phyloP scores from a whole-genome alignment of 2,888 invertebrate genomes.

The Pemphredon lugubris region DNA sequence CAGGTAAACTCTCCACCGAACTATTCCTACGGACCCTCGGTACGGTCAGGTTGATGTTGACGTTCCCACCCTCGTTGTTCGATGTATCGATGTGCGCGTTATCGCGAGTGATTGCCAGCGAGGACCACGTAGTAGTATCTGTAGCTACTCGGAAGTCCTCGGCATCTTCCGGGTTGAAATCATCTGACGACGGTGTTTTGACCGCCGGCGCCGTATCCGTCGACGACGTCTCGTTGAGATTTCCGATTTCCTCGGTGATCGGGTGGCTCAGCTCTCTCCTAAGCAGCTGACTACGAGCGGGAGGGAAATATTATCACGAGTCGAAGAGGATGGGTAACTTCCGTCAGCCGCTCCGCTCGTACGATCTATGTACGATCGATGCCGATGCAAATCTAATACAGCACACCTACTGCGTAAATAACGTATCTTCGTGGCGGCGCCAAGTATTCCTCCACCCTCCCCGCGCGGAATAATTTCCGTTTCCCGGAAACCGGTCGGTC shows the following conservation, averaged over 20 bases:
- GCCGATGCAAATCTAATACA: constrained; percentile 31
- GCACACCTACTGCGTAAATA: too few species aligned
- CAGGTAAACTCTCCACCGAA: constrained; percentile 83
- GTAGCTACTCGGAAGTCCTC: constrained; percentile 73
- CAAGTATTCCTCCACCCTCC: constrained; percentile 21
- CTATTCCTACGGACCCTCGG: constrained; percentile 74
- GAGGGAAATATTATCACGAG: too few species aligned
- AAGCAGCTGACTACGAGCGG: constrained; percentile 70
- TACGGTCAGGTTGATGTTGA: constrained; percentile 73
- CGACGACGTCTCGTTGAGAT: constrained; percentile 58
- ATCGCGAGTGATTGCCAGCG: constrained; percentile 71
- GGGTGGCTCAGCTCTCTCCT: constrained; percentile 61
- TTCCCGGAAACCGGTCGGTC: too few species aligned
- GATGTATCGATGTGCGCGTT: too few species aligned
- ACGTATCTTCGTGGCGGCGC: constrained; percentile 28
- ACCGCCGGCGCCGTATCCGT: constrained; percentile 3
- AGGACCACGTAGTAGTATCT: constrained; percentile 76
- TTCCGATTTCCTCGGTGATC: constrained; percentile 48
- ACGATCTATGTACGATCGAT: constrained; percentile 40
- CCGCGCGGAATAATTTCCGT: background rate
- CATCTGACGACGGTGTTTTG: constrained; percentile 8
- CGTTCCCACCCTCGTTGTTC: constrained; percentile 61
- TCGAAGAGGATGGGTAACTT: too few species aligned
- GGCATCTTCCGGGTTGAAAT: constrained; percentile 65
- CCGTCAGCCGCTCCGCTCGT: constrained; percentile 40